A percentile compares a stretch with the other conserved stretches of the same genome.
Conservation (phyloP, 2,113 vertebrate genomes). For the Ariopsis seemanni region DNA sequence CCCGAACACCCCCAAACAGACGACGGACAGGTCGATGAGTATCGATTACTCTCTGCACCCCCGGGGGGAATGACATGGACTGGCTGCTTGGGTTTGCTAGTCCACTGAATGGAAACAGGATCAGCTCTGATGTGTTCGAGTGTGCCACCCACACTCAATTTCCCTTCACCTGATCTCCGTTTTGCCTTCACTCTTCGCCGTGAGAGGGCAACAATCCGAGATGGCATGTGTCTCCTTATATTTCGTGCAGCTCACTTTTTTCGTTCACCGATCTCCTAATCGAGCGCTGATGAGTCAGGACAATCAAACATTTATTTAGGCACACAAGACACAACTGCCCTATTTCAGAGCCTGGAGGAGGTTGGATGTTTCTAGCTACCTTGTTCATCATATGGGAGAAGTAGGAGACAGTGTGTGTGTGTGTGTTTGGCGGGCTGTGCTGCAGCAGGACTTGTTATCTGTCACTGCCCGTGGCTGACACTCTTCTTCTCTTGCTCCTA, state of each 20-base stretch:
- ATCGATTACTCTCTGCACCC: slow-evolving; percentile 50
- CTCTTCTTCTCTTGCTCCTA: slow-evolving; percentile 74
- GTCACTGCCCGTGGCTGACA: slow-evolving; percentile 66
- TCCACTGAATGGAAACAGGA: slow-evolving; percentile 48
- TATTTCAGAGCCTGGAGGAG: slow-evolving; percentile 18
- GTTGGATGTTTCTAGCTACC: slow-evolving; percentile 29
- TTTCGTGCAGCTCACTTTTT: slow-evolving; percentile 5
- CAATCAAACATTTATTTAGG: slow-evolving; percentile 48
- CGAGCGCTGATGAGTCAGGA: not conserved
- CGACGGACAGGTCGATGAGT: slow-evolving; percentile 53
- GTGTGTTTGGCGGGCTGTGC: slow-evolving; percentile 35
- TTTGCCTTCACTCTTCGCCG: slow-evolving; percentile 11
- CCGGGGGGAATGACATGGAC: slow-evolving; percentile 46
- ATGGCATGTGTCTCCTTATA: slow-evolving; percentile 47
- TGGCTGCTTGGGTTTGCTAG: slow-evolving; percentile 43
- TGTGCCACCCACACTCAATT: slow-evolving; percentile 51
- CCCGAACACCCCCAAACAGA: slow-evolving; percentile 14
- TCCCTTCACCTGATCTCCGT: slow-evolving; percentile 52
- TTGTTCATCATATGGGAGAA: slow-evolving; percentile 53
- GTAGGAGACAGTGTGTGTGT: slow-evolving; percentile 42
- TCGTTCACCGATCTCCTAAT: not conserved
- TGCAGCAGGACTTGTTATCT: slow-evolving; percentile 55
- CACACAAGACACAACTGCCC: slow-evolving; percentile 31
- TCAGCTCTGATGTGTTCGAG: slow-evolving; percentile 42
- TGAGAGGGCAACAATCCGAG: slow-evolving; percentile 38